These are phyloP conservation scores for Quadriops clusia DNA, from an alignment of 2,888 invertebrate genomes.

Conservation along the genomic window DNA sequence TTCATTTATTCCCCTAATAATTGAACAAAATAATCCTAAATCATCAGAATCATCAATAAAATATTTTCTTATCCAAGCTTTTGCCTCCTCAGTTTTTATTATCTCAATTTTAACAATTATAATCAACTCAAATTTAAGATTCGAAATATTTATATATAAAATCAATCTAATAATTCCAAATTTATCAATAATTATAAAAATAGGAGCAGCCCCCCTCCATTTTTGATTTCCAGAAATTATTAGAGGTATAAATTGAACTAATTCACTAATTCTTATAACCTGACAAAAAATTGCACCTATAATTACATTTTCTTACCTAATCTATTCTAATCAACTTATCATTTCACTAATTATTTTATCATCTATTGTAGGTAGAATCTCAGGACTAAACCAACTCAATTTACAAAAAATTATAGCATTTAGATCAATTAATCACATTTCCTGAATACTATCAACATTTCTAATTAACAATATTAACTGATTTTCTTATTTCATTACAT, in stretches of 20 bases:
- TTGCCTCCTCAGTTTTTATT: constrained; percentile 45
- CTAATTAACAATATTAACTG: constrained; percentile 18
- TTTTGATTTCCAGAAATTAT: constrained; percentile 49
- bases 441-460: constrained; percentile 34
- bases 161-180: constrained; percentile 6
- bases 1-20: constrained; percentile 48
- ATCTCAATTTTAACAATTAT: constrained; percentile 39
- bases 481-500: constrained; percentile 29
- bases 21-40: constrained; percentile 38
- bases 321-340: constrained; percentile 27
- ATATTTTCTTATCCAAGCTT: constrained; percentile 48
- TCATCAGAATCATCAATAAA: constrained; percentile 46
- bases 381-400: constrained; percentile 35
- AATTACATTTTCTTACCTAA: constrained; percentile 39
- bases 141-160: constrained; percentile 12
- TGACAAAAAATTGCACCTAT: constrained; percentile 56
- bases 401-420: constrained; percentile 46
- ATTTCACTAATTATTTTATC: constrained; percentile 36
- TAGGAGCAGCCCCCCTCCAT: constrained; percentile 46
- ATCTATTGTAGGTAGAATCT: constrained; percentile 39
- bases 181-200: constrained; percentile 29
- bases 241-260: constrained; percentile 46
- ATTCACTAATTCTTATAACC: constrained; percentile 44
- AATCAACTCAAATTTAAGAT: constrained; percentile 30
- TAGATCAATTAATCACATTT: constrained; percentile 52